Conservation (phyloP, 1,140 invertebrate species). For the Gonioctena quinquepunctata region DNA sequence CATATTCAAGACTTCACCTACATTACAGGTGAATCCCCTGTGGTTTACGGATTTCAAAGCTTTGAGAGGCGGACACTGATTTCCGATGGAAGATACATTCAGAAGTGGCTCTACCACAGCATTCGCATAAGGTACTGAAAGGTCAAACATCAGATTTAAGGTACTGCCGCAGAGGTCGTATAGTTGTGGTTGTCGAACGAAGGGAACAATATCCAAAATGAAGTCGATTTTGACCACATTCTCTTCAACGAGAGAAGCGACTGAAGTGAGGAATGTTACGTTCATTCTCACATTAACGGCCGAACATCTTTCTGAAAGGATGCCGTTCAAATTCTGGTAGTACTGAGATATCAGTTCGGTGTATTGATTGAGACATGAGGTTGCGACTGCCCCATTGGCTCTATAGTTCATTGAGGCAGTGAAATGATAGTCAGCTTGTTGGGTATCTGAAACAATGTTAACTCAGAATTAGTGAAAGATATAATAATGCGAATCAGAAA, state of each 20-base stretch:
- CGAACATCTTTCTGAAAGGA: constrained; percentile 89
- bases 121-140: constrained; percentile 90
- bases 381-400: constrained; percentile 84
- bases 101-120: constrained; percentile 87
- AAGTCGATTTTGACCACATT: constrained; percentile 89
- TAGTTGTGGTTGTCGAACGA: constrained; percentile 82
- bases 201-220: constrained; percentile 83
- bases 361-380: constrained; percentile 83
- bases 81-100: constrained; percentile 85
- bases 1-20: constrained; percentile 92
- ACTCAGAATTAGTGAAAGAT: constrained; percentile 12
- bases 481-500: background rate
- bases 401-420: constrained; percentile 86
- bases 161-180: constrained; percentile 95
- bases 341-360: constrained; percentile 81
- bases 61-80: constrained; percentile 86
- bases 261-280: constrained; percentile 83
- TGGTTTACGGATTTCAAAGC: constrained; percentile 84
- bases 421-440: constrained; percentile 92
- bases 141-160: constrained; percentile 88
- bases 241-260: constrained; percentile 77
- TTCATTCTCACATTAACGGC: constrained; percentile 94
- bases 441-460: constrained; percentile 74
- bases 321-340: constrained; percentile 77
- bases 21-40: constrained; percentile 89